phyloP scores from a whole-genome alignment of 2,113 vertebrate genomes.

The Neotoma lepida region DNA sequence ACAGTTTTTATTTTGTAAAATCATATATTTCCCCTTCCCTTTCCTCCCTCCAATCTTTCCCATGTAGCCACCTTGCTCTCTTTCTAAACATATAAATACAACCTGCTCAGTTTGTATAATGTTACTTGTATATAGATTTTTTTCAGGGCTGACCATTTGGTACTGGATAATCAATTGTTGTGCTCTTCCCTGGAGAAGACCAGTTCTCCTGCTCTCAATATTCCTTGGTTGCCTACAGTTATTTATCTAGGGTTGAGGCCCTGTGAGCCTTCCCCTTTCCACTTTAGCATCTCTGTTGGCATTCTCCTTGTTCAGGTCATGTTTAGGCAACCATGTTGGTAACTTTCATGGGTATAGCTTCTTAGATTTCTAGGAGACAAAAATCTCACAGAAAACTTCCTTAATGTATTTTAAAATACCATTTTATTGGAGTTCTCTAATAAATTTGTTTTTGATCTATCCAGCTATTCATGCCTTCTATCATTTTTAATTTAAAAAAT shows the following conservation, averaged over 20 bases:
- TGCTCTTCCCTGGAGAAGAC: background rate
- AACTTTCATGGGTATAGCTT: background rate
- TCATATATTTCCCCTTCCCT: background rate
- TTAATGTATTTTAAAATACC: background rate
- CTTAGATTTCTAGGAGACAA: background rate
- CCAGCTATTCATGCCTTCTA: background rate
- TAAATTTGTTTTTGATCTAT: background rate
- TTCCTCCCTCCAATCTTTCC: background rate
- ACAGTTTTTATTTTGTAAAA: background rate
- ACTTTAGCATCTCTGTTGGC: background rate
- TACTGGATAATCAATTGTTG: background rate
- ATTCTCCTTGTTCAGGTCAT: background rate
- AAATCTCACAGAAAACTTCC: background rate
- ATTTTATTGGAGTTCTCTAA: background rate
- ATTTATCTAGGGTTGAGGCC: background rate
- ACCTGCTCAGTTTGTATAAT: background rate
- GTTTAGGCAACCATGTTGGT: background rate
- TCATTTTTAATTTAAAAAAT: background rate
- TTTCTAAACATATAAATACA: background rate
- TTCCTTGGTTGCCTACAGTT: background rate
- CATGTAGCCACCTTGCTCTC: background rate
- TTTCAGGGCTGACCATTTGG: background rate
- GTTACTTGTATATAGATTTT: background rate
- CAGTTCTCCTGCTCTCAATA: background rate
- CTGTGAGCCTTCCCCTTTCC: background rate